These are phyloP conservation scores for Entomobrya proxima DNA, from an alignment of 2,888 invertebrate species.

Conservation along the genomic window DNA sequence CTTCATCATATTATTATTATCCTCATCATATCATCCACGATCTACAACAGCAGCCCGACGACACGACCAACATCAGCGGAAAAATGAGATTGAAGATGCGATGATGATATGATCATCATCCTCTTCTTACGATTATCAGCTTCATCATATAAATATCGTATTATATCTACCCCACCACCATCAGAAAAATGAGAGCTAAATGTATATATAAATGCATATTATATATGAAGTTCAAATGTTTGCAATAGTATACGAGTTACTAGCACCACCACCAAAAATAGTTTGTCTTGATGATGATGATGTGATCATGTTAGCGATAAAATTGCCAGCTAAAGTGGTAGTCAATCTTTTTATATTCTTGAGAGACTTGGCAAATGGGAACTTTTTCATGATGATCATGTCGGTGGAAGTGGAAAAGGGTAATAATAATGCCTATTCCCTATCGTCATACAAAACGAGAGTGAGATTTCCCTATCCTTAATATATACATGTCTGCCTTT, in stretches of 20 bases:
- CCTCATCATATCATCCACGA: background rate
- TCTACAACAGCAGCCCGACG: background rate
- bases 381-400: slow-evolving; percentile 37
- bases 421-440: slow-evolving; percentile 55
- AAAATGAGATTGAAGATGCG: slow-evolving; percentile 33
- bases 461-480: slow-evolving; percentile 5
- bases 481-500: background rate
- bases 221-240: too few relatives aligned
- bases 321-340: slow-evolving; percentile 59
- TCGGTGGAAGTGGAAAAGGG: slow-evolving; percentile 51
- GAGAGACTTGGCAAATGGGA: slow-evolving; percentile 64
- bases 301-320: slow-evolving; percentile 40
- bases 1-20: slow-evolving; percentile 24
- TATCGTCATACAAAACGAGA: slow-evolving; percentile 35
- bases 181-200: too few relatives aligned
- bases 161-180: too few relatives aligned
- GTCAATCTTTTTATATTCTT: slow-evolving; percentile 65
- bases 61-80: background rate
- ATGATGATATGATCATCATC: slow-evolving; percentile 1
- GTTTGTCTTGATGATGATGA: slow-evolving; percentile 38
- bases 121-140: slow-evolving; percentile 13
- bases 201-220: too few relatives aligned
- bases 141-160: slow-evolving; percentile 8
- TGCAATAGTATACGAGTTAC: too few relatives aligned
- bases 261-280: slow-evolving; percentile 6